Percentiles rank a stretch among this genome's conserved stretches.
phyloP scores from a whole-genome alignment of 2,888 invertebrate species.

The Drepanosiphum platanoidis region DNA sequence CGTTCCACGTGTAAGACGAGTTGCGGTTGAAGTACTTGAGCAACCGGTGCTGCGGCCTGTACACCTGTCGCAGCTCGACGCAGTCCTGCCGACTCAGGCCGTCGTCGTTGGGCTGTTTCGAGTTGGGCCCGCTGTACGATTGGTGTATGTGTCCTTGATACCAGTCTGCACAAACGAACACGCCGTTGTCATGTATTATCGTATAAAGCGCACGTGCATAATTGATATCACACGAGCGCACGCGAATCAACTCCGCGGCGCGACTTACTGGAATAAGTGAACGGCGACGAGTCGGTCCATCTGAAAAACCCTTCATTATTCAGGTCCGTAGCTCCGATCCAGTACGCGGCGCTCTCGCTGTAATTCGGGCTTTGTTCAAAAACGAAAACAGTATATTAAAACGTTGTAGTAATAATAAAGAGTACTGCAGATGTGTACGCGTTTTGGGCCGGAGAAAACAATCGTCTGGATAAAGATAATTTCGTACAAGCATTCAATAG shows the following conservation, averaged over 20 bases:
- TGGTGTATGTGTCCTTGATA: conserved; percentile 75
- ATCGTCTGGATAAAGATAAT: too few species aligned
- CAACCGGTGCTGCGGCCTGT: conserved; percentile 66
- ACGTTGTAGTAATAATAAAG: too few species aligned
- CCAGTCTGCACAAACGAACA: conserved; percentile 74
- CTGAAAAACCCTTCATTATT: conserved; percentile 82
- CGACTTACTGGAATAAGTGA: conserved; percentile 80
- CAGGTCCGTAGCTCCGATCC: conserved; percentile 84
- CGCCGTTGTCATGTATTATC: neutral
- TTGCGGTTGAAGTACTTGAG: conserved; percentile 60
- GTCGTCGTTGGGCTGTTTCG: conserved; percentile 83
- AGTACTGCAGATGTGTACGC: too few species aligned
- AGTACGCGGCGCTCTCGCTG: conserved; percentile 77
- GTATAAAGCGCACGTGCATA: conserved; percentile 24
- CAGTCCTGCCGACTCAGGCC: conserved; percentile 84
- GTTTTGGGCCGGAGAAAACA: too few species aligned
- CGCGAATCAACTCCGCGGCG: too few species aligned
- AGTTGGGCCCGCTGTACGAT: conserved; percentile 75
- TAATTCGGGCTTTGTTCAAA: conserved; percentile 76
- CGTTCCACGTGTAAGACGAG: conserved; percentile 80
- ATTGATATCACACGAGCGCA: too few species aligned
- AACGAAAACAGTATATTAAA: conserved; percentile 1
- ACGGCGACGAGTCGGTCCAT: conserved; percentile 81
- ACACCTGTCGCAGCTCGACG: conserved; percentile 78
- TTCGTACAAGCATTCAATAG: too few species aligned